Conservation (phyloP, 1,140 invertebrate species). For the Drosophila jambulina region DNA sequence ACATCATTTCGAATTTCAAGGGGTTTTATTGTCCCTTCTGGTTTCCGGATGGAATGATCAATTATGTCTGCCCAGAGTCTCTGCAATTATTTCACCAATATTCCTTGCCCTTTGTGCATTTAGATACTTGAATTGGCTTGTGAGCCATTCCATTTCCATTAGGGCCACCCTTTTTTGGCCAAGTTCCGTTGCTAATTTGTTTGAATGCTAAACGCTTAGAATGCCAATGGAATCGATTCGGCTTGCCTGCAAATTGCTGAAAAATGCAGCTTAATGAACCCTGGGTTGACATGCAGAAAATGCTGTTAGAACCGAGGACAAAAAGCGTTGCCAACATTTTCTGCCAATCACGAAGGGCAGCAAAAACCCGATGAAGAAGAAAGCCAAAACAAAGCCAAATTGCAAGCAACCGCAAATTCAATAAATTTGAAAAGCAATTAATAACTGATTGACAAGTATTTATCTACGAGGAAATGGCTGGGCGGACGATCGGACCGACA, state of each 20-base stretch:
- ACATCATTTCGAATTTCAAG: neutral
- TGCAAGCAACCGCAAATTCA: slow-evolving; percentile 73
- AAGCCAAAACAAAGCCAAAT: slow-evolving; percentile 43
- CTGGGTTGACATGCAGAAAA: slow-evolving; percentile 28
- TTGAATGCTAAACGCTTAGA: slow-evolving; percentile 19
- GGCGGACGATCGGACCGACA: neutral
- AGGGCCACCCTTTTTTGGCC: slow-evolving; percentile 21
- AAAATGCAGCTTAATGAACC: slow-evolving; percentile 62
- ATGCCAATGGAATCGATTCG: slow-evolving; percentile 36
- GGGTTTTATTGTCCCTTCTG: neutral
- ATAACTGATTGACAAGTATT: slow-evolving; percentile 84
- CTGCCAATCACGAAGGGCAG: slow-evolving; percentile 48
- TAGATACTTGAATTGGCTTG: slow-evolving; percentile 31
- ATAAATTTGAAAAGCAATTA: slow-evolving; percentile 84
- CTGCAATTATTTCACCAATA: slow-evolving; percentile 25
- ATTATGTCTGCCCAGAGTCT: slow-evolving; percentile 11
- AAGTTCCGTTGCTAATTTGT: slow-evolving; percentile 32
- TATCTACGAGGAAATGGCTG: slow-evolving; percentile 66
- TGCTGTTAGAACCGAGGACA: neutral
- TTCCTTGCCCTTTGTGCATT: slow-evolving; percentile 10
- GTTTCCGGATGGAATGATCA: neutral
- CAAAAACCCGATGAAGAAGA: slow-evolving; percentile 23
- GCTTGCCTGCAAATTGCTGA: slow-evolving; percentile 43
- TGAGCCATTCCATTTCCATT: slow-evolving; percentile 24
- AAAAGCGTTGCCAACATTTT: slow-evolving; percentile 34